phyloP scores from a whole-genome alignment of 2,113 vertebrate genomes.

The Eulemur macaco region DNA sequence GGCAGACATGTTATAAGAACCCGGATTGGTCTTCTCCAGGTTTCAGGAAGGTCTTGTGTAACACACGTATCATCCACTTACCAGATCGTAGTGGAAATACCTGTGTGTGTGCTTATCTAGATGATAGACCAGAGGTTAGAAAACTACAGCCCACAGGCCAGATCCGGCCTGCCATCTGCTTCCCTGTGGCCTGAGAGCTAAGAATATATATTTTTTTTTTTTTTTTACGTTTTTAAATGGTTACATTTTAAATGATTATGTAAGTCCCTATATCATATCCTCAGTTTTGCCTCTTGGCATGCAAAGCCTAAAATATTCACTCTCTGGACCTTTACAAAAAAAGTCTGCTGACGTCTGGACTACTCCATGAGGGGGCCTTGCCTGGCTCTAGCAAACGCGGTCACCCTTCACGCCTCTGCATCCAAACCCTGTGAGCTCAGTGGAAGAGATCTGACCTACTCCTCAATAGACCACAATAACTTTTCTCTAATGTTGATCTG shows the following conservation, averaged over 20 bases:
- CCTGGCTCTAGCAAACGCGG: rapidly evolving
- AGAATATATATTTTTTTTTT: not conserved
- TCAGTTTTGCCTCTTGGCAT: not conserved
- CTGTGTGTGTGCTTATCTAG: not conserved
- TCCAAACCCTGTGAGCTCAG: rapidly evolving
- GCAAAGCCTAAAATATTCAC: not conserved
- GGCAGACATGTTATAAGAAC: not conserved
- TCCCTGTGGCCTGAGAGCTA: not conserved
- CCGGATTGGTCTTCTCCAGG: not conserved
- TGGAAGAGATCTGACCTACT: not conserved
- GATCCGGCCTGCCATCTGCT: not conserved
- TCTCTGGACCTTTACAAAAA: not conserved
- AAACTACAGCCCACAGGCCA: rapidly evolving
- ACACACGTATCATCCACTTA: too few relatives aligned
- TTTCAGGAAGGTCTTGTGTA: not conserved
- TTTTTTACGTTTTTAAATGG: not conserved
- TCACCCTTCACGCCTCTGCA: not conserved
- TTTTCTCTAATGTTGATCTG: not conserved
- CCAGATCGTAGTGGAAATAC: not conserved
- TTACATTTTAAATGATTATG: not conserved
- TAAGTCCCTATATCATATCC: too few relatives aligned
- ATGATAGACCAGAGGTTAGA: not conserved
- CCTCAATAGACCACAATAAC: too few relatives aligned
- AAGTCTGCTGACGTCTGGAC: rapidly evolving
- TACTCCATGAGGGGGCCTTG: rapidly evolving